Conservation (phyloP, 2,113 vertebrate genomes). For the Hippolais icterina region DNA sequence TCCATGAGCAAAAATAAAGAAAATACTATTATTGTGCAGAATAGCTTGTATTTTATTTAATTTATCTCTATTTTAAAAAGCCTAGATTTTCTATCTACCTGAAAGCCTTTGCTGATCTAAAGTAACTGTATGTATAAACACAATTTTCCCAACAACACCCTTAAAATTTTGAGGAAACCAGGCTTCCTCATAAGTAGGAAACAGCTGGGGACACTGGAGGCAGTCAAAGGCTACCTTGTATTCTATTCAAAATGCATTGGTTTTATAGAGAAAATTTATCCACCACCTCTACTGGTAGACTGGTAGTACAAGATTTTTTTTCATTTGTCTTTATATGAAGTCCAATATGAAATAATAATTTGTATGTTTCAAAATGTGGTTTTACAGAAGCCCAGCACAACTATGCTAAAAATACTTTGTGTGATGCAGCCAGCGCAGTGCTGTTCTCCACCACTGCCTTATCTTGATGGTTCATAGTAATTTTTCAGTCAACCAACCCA, state of each 20-base stretch:
- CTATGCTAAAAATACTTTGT: neutral
- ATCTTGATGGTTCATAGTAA: neutral
- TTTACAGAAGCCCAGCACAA: neutral
- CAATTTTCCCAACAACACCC: neutral
- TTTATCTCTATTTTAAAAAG: neutral
- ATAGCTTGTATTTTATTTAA: neutral
- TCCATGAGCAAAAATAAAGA: neutral
- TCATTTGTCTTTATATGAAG: neutral
- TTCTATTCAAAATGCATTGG: neutral
- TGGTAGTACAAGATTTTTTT: neutral
- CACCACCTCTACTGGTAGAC: neutral
- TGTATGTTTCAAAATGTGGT: neutral
- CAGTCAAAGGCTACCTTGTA: neutral
- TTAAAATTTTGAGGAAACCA: neutral
- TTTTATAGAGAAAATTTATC: neutral
- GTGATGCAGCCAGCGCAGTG: neutral
- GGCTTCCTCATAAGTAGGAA: neutral
- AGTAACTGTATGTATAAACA: neutral
- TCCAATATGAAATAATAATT: neutral
- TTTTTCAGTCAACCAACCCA: neutral
- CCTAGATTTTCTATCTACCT: neutral
- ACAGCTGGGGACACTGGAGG: neutral
- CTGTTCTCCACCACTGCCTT: neutral
- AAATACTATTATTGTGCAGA: neutral
- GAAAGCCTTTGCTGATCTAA: neutral